phyloP scores from a whole-genome alignment of 2,797 vertebrate genomes.

The Graptemys geographica region DNA sequence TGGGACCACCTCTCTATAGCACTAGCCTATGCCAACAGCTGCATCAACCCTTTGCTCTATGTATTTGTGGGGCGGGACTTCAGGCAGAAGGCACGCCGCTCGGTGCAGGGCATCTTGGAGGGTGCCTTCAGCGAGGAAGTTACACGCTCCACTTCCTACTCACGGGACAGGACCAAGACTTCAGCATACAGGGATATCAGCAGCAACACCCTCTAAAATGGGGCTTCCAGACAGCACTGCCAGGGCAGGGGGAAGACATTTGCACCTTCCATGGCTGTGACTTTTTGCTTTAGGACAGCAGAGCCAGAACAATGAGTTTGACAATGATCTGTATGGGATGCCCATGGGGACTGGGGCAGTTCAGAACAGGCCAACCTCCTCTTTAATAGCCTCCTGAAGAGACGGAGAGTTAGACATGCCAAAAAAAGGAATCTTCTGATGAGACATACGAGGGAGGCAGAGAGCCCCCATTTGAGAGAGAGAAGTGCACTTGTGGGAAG shows the following conservation, averaged over 20 bases:
- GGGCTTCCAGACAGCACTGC: neutral
- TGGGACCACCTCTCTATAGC: constrained; percentile 76
- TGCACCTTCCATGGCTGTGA: neutral
- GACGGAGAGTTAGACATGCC: neutral
- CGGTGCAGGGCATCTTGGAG: constrained; percentile 79
- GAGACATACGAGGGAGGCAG: neutral
- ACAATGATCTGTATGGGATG: neutral
- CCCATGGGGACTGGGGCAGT: neutral
- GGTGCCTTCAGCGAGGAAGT: constrained; percentile 82
- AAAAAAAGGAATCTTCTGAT: neutral
- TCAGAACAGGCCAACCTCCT: neutral
- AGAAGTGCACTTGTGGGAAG: neutral
- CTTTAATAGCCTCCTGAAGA: neutral
- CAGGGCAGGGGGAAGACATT: neutral
- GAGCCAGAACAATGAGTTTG: neutral
- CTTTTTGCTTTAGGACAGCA: neutral
- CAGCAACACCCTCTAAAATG: constrained; percentile 21
- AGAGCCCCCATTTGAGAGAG: neutral
- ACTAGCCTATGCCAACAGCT: constrained; percentile 86
- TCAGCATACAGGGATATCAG: neutral
- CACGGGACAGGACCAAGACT: constrained; percentile 32
- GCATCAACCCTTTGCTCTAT: constrained; percentile 86
- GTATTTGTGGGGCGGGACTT: constrained; percentile 86
- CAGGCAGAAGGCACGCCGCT: constrained; percentile 78
- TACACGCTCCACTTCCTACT: neutral